Evolutionary conservation across 30 jellyfish, hydroid and myxozoan genomes (phyloP), one percentile per base, ranked within the genome.

Genomic region (Chironex yamaguchii): DNA sequence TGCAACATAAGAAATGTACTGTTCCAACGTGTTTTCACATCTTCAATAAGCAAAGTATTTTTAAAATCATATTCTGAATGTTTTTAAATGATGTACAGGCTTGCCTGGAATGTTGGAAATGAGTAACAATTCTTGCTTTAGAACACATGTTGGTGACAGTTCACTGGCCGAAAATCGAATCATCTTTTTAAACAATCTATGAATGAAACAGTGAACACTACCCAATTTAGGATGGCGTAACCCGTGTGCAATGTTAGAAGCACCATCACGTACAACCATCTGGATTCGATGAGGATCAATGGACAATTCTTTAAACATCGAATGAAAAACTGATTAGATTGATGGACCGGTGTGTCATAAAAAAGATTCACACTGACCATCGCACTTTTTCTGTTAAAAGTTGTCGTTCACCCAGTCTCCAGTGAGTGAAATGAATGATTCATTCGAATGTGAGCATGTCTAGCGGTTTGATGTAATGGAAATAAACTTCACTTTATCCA

Each of bases 361-460:
- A 85, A 86, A 62, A 73, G 91, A 23, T 72, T 86, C 29, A 79
- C 54, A 65, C 75, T 54, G 29, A 87, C 87, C 90, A 63, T 79
- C 29, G 90, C 82, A 76, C 90, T 69, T 71, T 64, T 67, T 29
- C 34, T 48, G 85, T 53, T 87, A 58, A 87, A 73, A 36, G 23
- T 74, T 86, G n/a, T 73, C 70, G 29, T 69, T 85, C 28, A 78
- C 82, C 92, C 94, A 89, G 34, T 80, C 84, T 34, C 62, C 96
- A 30, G 96, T 75, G 23, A 75, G 30, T 28, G 85, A 65, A 1
- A 78, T 87, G 87, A 76, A 79, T 0, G 96, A 88, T 53, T 78
- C 96, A 62, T 88, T 30, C 65, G 93, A 62, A 34, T 79, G 23
- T 49, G 86, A 52, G 81, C 94, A 89, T 54, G 97, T 79, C 97